A percentile compares a stretch with the other conserved stretches of the same genome.
Evolutionary conservation across 2,888 invertebrate species (phyloP).

Genomic region (Callimorpha dominula): DNA sequence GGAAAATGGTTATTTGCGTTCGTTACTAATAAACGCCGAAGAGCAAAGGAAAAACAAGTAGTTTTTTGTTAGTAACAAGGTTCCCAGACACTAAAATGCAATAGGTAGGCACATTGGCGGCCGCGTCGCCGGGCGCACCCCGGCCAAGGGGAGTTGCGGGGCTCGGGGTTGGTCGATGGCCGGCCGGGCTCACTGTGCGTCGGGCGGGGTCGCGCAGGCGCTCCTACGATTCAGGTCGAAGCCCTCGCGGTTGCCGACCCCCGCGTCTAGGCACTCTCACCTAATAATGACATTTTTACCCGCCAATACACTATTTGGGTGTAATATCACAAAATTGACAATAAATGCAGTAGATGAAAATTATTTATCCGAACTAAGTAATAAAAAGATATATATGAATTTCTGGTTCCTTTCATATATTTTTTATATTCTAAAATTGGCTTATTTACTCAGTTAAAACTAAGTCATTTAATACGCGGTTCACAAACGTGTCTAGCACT

Average conservation of each 20-base stretch:
- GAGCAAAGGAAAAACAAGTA: conserved; percentile 3
- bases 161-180: conserved; percentile 53
- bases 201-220: conserved; percentile 80
- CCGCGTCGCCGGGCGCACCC: conserved; percentile 34
- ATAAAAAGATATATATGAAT: too few species aligned
- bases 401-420: too few species aligned
- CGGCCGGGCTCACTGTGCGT: conserved; percentile 48
- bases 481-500: too few species aligned
- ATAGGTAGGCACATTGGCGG: conserved; percentile 30
- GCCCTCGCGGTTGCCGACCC: conserved; percentile 83
- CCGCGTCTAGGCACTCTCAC: conserved; percentile 70
- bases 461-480: not conserved
- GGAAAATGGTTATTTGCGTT: too few species aligned
- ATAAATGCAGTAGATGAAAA: too few species aligned
- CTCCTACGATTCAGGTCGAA: conserved; percentile 73
- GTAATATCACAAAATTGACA: not conserved
- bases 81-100: conserved; percentile 30
- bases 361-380: too few species aligned
- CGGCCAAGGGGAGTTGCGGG: conserved; percentile 38
- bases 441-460: not conserved
- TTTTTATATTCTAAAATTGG: not conserved
- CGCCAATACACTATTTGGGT: conserved; percentile 34
- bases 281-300: conserved; percentile 60
- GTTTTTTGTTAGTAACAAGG: conserved; percentile 26
- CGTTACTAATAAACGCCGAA: not conserved